Evolutionary conservation across 1,140 invertebrate species (phyloP), one percentile per base, ranked within the genome.

Genomic region (Ostrea edulis): DNA sequence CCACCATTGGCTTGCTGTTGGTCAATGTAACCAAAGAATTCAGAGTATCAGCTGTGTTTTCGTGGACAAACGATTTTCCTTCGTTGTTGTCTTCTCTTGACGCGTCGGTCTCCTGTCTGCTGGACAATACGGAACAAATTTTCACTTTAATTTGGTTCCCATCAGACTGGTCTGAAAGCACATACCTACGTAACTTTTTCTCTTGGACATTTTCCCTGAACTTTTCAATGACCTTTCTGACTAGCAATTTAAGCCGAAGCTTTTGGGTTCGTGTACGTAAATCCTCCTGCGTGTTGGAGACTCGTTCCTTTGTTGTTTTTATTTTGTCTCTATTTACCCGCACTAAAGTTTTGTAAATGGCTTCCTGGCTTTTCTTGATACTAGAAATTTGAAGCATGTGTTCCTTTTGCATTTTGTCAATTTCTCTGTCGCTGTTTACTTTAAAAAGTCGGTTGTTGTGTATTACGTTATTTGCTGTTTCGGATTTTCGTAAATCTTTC

Each of bases 341-440:
- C n/a, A 53, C 44, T 22, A 53, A 54, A 29, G 82, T 83, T 53
- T 83, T 83, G 25, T 83, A 54, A 54, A 53, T 54, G 20, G 82
- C 82, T 83, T 83, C 82, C 82, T 83, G 82, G 44, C 82, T 83
- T 83, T 83, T 83, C 82, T 83, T 83, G 11, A 83, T 83, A 35
- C 82, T 83, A 3, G 82, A 83, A 22, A 83, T 44, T 0, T 83
- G 82, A 22, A 83, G 82, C 82, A 54, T 83, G 17, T 83, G 82
- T 20, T 83, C 82, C 20, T 83, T 83, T 52, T 54, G 52, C n/a
- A 53, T 83, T 83, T 83, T 54, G 52, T 54, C n/a, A 25, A 83
- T 22, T 53, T 83, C 82, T 53, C 52, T 54, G 20, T 54, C 82
- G 7, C n/a, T 83, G 20, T 83, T 54, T 54, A 54, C 22, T 83